phyloP scores from a whole-genome alignment of 2,113 vertebrate species.

The Columbina picui region DNA sequence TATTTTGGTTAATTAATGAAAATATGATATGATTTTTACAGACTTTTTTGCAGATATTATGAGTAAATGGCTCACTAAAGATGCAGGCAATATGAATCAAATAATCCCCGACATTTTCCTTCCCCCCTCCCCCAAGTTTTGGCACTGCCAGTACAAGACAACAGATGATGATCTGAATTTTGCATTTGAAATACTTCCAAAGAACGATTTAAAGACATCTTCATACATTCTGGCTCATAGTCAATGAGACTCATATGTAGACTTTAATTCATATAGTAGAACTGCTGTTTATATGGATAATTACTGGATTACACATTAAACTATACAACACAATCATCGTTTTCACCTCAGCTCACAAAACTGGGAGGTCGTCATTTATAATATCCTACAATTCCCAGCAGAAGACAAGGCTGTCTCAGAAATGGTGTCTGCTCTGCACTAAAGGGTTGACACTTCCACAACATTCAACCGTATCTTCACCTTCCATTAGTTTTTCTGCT shows the following conservation, averaged over 20 bases:
- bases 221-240: background rate
- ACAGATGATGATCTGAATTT: background rate
- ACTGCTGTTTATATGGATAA: background rate
- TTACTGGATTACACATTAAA: background rate
- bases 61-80: background rate
- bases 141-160: background rate
- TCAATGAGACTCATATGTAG: background rate
- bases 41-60: background rate
- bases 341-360: background rate
- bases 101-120: background rate
- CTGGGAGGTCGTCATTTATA: background rate
- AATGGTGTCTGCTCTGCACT: background rate
- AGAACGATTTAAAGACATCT: background rate
- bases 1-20: slow-evolving; percentile 18
- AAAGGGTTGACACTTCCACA: background rate
- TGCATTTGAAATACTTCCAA: background rate
- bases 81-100: background rate
- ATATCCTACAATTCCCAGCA: background rate
- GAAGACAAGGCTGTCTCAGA: background rate
- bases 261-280: background rate
- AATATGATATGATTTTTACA: background rate
- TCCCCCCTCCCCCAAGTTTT: background rate
- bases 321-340: background rate
- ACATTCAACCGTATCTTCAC: background rate
- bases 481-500: background rate